Percentiles rank a stretch among this genome's conserved stretches.
Evolutionary conservation across 2,113 vertebrate species (phyloP).

Genomic region (Scalopus aquaticus): DNA sequence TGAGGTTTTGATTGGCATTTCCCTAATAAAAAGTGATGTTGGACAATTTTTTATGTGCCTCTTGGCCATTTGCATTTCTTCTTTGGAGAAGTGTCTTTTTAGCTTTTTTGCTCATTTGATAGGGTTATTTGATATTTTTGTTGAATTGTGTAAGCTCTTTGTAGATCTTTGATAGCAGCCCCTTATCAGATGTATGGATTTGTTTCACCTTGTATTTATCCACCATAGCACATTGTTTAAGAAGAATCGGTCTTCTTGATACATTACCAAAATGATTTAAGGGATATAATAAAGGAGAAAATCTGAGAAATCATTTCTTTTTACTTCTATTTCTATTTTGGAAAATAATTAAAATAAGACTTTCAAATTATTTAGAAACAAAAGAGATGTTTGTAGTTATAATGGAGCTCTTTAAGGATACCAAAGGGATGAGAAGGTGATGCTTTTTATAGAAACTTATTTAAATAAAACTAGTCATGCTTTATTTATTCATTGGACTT

Average conservation of each 20-base stretch:
- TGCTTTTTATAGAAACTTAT: background rate
- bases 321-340: conserved; percentile 29
- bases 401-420: background rate
- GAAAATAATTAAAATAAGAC: background rate
- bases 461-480: conserved; percentile 3
- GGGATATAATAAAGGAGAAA: background rate
- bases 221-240: background rate
- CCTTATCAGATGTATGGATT: background rate
- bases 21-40: too few relatives aligned
- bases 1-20: too few relatives aligned
- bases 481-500: background rate
- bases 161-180: too few relatives aligned
- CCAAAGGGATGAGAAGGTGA: background rate
- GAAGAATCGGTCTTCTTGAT: background rate
- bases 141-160: too few relatives aligned
- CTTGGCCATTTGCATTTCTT: too few relatives aligned
- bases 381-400: background rate
- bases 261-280: background rate
- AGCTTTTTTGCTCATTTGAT: too few relatives aligned
- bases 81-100: too few relatives aligned
- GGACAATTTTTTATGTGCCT: too few relatives aligned
- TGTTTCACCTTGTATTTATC: conserved; percentile 71
- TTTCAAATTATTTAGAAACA: background rate
- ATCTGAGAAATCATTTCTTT: background rate
- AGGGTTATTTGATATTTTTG: too few relatives aligned